phyloP scores from a whole-genome alignment of 2,113 vertebrate species.

The Oryzias celebensis region DNA sequence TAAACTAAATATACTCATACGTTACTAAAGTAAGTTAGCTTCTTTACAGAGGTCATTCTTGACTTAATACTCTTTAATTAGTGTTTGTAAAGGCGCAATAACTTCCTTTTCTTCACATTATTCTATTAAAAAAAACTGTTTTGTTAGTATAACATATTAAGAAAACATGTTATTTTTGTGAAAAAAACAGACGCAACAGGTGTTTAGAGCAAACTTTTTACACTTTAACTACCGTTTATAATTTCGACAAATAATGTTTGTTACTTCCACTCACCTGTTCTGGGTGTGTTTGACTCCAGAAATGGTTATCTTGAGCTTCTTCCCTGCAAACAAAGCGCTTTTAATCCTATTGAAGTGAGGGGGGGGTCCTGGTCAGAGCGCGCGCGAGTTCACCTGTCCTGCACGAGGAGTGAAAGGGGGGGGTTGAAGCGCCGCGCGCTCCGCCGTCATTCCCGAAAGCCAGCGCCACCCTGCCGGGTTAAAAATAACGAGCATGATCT shows the following conservation, averaged over 20 bases:
- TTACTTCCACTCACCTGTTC: conserved; percentile 51
- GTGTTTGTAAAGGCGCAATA: too few relatives aligned
- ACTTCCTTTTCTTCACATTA: too few relatives aligned
- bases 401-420: conserved; percentile 47
- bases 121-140: too few relatives aligned
- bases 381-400: conserved; percentile 41
- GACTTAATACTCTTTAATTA: too few relatives aligned
- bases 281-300: conserved; percentile 4
- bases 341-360: conserved; percentile 66
- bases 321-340: conserved; percentile 57
- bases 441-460: conserved; percentile 70
- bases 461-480: conserved; percentile 73
- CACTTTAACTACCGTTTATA: too few relatives aligned
- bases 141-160: too few relatives aligned
- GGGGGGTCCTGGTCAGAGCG: conserved; percentile 48
- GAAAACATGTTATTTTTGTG: too few relatives aligned
- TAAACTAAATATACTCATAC: too few relatives aligned
- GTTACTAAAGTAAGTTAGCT: too few relatives aligned
- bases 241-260: background rate
- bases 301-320: conserved; percentile 33
- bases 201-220: conserved; percentile 9
- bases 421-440: conserved; percentile 52
- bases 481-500: conserved; percentile 80
- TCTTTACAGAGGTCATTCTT: too few relatives aligned
- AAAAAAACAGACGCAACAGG: conserved; percentile 36